Conservation (phyloP, 2,888 invertebrate genomes). For the Cantharis rustica region DNA sequence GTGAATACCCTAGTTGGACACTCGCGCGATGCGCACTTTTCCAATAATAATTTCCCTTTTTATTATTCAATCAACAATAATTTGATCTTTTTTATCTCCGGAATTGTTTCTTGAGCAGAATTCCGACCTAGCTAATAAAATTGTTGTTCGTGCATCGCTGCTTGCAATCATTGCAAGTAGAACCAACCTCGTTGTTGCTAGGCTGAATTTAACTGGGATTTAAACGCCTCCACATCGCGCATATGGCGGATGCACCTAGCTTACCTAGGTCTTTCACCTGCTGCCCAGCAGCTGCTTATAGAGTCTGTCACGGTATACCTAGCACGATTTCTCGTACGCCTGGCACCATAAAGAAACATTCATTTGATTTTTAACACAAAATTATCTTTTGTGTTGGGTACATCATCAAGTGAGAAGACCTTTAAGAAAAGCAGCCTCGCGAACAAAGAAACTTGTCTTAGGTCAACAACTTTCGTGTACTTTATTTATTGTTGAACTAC, state of each 20-base stretch:
- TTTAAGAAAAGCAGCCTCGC: not conserved
- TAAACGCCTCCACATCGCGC: constrained; percentile 18
- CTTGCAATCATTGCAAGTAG: not conserved
- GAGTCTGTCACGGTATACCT: not conserved
- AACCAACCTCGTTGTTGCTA: constrained; percentile 3
- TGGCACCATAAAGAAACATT: not conserved
- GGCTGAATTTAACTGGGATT: constrained; percentile 5
- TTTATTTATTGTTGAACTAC: not conserved
- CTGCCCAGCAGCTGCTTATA: constrained; percentile 29
- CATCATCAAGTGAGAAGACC: not conserved
- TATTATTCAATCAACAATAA: not conserved
- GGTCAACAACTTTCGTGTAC: not conserved
- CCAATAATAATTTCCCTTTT: constrained; percentile 2
- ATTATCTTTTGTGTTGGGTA: not conserved
- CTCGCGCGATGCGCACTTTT: constrained; percentile 9
- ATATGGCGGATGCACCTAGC: constrained; percentile 18
- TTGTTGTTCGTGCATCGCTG: not conserved
- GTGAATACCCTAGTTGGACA: constrained; percentile 44
- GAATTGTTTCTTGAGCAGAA: not conserved
- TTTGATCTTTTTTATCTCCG: not conserved
- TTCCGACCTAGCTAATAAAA: not conserved
- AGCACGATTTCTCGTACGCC: not conserved
- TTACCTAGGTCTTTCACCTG: constrained; percentile 37
- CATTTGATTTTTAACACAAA: not conserved
- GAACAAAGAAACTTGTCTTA: not conserved